Conservation (phyloP, 1,140 invertebrate genomes). For the Plutomurus gul region DNA sequence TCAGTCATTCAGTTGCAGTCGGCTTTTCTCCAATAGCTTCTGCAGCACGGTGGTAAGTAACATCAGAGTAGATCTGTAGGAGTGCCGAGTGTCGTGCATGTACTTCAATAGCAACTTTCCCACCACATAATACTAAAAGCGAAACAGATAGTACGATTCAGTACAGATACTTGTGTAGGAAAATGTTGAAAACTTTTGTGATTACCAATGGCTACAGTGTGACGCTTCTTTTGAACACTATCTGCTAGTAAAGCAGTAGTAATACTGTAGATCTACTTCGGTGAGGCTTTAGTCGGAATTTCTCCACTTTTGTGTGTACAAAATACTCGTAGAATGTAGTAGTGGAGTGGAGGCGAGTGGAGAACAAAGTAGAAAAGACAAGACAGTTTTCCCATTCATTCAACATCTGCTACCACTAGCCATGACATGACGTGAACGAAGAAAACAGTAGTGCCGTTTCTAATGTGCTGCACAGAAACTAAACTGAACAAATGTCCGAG, state of each 20-base stretch:
- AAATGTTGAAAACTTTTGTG: conserved; percentile 15
- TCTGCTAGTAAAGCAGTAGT: too few species aligned
- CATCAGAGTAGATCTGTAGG: too few species aligned
- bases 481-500: too few species aligned
- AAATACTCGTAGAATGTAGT: neutral
- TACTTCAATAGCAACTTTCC: neutral
- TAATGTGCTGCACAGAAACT: too few species aligned
- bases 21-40: conserved; percentile 3
- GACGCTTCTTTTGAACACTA: neutral
- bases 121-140: too few species aligned
- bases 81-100: neutral
- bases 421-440: neutral
- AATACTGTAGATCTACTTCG: neutral
- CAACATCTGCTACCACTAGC: conserved; percentile 6
- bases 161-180: neutral
- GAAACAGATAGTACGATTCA: too few species aligned
- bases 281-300: neutral
- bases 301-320: neutral
- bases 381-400: conserved; percentile 21
- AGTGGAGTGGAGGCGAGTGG: neutral
- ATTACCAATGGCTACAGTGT: conserved; percentile 2
- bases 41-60: too few species aligned
- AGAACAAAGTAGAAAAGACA: neutral
- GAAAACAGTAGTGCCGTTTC: neutral
- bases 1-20: conserved; percentile 13